These are phyloP conservation scores for Pedicia rivosa DNA, from an alignment of 2,888 invertebrate genomes.

Conservation along the genomic window DNA sequence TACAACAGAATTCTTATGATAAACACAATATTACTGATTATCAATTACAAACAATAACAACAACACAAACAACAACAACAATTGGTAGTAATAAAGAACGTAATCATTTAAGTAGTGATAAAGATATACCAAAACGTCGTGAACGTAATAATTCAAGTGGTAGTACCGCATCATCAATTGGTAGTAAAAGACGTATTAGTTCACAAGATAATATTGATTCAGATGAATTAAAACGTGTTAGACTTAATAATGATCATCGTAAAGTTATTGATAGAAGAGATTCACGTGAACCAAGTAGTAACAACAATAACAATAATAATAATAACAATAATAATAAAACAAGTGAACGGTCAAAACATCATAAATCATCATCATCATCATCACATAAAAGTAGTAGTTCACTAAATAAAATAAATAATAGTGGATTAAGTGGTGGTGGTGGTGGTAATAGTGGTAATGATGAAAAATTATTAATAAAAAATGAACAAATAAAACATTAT, in stretches of 20 bases:
- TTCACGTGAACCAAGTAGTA: slow-evolving; percentile 43
- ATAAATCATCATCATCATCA: slow-evolving; percentile 15
- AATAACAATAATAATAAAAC: neutral
- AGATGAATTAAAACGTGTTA: slow-evolving; percentile 46
- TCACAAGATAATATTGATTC: slow-evolving; percentile 53
- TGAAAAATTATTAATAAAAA: neutral
- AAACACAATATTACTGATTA: slow-evolving; percentile 13
- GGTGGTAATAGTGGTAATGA: too few relatives aligned
- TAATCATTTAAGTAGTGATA: neutral
- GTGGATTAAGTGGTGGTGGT: neutral
- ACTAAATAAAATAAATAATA: neutral
- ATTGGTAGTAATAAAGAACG: neutral
- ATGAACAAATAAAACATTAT: too few relatives aligned
- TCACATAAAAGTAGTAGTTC: slow-evolving; percentile 11
- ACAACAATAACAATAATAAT: neutral
- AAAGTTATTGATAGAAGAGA: slow-evolving; percentile 46
- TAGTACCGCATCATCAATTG: neutral
- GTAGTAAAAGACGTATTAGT: slow-evolving; percentile 52
- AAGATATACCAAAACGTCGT: slow-evolving; percentile 5
- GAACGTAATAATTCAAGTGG: slow-evolving; percentile 12
- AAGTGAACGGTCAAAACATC: slow-evolving; percentile 23
- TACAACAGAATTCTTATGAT: slow-evolving; percentile 29
- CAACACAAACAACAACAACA: slow-evolving; percentile 1
- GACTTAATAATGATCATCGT: slow-evolving; percentile 35
- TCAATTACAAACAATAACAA: slow-evolving; percentile 15